A percentile compares a stretch with the other conserved stretches of the same genome.
Conservation (phyloP, 1,140 invertebrate genomes). For the Microplitis demolitor region DNA sequence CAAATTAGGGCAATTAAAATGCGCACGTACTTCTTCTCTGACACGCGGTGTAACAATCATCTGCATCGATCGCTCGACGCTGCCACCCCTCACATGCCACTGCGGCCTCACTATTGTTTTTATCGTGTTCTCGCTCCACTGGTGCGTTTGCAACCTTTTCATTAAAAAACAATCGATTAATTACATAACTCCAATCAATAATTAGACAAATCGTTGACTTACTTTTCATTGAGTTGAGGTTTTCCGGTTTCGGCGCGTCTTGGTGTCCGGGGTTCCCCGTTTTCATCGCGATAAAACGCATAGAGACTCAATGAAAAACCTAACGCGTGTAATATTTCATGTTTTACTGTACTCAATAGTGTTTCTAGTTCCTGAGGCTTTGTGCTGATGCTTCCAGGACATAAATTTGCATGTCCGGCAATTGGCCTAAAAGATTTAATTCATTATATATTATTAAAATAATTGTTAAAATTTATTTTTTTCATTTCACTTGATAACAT, state of each 20-base stretch:
- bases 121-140: conserved; percentile 92
- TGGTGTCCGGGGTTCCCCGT: conserved; percentile 83
- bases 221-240: conserved; percentile 86
- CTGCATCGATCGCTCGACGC: conserved; percentile 75
- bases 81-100: conserved; percentile 85
- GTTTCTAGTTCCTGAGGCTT: conserved; percentile 92
- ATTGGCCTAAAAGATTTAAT: conserved; percentile 76
- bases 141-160: conserved; percentile 81
- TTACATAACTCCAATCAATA: no score
- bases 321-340: conserved; percentile 97
- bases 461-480: no score
- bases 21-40: conserved; percentile 79
- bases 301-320: conserved; percentile 95
- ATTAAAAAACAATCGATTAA: not conserved
- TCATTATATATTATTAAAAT: no score
- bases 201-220: conserved; percentile 45
- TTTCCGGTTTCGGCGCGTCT: conserved; percentile 83
- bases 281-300: conserved; percentile 88
- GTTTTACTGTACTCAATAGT: conserved; percentile 95
- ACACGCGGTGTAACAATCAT: conserved; percentile 94
- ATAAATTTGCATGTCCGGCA: conserved; percentile 97
- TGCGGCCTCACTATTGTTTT: conserved; percentile 75
- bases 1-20: conserved; percentile 88
- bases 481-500: no score
- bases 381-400: conserved; percentile 92